Evolutionary conservation across 2,113 vertebrate genomes (phyloP), one percentile per base, ranked within the genome.

Genomic region (Equus quagga): DNA sequence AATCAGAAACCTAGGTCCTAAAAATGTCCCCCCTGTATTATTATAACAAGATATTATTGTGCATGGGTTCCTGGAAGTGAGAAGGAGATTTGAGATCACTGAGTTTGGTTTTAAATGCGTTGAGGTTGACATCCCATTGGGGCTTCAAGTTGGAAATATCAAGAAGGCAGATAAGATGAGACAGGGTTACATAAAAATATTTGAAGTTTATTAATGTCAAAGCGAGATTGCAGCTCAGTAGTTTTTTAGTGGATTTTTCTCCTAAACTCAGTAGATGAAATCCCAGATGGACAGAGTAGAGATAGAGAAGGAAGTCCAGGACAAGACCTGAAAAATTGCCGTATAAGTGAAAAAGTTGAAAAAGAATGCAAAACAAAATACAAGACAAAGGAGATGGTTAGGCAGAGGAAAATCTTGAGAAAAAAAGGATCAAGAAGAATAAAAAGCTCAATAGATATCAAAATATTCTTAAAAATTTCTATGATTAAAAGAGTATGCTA

Each of bases 211-310:
- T 83, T 17, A 65, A 23, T 46, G 19, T 49, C 31, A 75, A 62
- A 19, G 26, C 18, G 33, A 82, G 36, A 86, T 73, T 88, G 7
- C 12, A 80, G 23, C 18, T 83, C 31, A 6, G 33, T n/a, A 33
- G 8, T 31, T 78, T 80, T 17, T 83, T 24, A 62, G 41, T 46
- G 23, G 0, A 28, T 56, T 89, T 64, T 60, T 11, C 36, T 86
- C 58, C 44, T 91, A 36, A 92, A 89, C 4, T 80, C 46, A 58
- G 78, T 23, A 96, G 69, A 46, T 82, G 64, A 89, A 92, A 72
- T 26, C n/a, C n/a, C 19, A 46, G 26, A 58, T 36, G 90, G 9
- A 73, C 44, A 88, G 12, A 91, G 23, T 41, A 79, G 31, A 82
- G 21, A 76, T 28, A 67, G 23, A 84, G 13, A 54, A 44, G 75